Conservation (phyloP, 1,140 invertebrate genomes). For the Drosophila azteca region DNA sequence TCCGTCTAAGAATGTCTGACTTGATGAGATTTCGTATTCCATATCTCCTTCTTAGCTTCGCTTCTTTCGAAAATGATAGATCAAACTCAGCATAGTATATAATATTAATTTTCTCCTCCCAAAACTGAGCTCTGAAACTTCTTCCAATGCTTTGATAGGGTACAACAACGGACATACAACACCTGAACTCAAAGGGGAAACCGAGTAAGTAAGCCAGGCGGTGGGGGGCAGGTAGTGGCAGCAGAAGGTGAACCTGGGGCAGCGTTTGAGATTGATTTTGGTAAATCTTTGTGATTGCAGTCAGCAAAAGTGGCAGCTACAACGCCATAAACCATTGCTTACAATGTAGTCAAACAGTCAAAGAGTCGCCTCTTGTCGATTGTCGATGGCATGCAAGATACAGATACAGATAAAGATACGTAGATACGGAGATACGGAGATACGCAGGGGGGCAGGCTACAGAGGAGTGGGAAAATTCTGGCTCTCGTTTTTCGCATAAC, state of each 20-base stretch:
- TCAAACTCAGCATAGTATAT: no score
- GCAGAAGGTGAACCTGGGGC: background rate
- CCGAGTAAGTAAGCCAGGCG: no score
- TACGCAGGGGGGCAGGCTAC: no score
- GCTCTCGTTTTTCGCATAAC: slow-evolving; percentile 68
- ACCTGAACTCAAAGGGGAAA: no score
- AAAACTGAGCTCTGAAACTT: no score
- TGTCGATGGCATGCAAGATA: slow-evolving; percentile 26
- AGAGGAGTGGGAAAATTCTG: slow-evolving; percentile 6
- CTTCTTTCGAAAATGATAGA: no score
- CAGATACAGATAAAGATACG: background rate
- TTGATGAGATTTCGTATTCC: no score
- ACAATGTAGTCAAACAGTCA: slow-evolving; percentile 72
- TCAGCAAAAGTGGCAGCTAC: slow-evolving; percentile 62
- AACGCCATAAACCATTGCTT: slow-evolving; percentile 66
- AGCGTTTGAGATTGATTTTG: slow-evolving; percentile 42
- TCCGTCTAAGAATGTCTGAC: no score
- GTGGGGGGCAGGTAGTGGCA: background rate
- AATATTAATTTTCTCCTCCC: no score
- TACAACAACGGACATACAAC: no score
- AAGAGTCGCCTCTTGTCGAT: slow-evolving; percentile 19
- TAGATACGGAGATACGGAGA: background rate
- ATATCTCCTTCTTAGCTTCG: no score
- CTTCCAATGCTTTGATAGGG: no score
- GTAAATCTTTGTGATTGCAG: slow-evolving; percentile 62